Conservation (phyloP, 2,888 invertebrate species). For the Tyria jacobaeae region DNA sequence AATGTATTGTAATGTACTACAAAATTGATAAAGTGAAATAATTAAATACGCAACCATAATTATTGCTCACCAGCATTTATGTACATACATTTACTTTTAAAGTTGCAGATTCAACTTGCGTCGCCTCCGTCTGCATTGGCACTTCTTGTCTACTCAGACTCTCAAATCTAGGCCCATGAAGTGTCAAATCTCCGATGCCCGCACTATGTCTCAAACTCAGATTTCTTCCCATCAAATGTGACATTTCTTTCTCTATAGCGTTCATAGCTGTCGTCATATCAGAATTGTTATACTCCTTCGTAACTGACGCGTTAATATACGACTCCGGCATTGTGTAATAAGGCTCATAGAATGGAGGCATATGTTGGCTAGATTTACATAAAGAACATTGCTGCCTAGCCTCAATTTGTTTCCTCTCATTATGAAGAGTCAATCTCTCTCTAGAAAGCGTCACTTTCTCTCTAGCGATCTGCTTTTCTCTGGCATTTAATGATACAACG, state of each 20-base stretch:
- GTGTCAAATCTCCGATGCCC: slow-evolving; percentile 47
- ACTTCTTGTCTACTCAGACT: slow-evolving; percentile 21
- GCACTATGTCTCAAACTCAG: slow-evolving; percentile 60
- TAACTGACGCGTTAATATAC: slow-evolving; percentile 61
- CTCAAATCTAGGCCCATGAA: slow-evolving; percentile 27
- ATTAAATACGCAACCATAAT: neutral
- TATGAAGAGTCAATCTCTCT: slow-evolving; percentile 86
- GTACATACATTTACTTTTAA: slow-evolving; percentile 58
- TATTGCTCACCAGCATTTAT: no score
- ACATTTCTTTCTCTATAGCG: slow-evolving; percentile 76
- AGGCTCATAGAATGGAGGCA: slow-evolving; percentile 58
- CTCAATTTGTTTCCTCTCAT: slow-evolving; percentile 82
- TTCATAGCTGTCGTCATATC: slow-evolving; percentile 66
- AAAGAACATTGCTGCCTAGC: slow-evolving; percentile 75
- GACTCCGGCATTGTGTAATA: slow-evolving; percentile 62
- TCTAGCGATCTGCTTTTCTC: slow-evolving; percentile 87
- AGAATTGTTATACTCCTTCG: slow-evolving; percentile 65
- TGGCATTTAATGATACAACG: slow-evolving; percentile 80
- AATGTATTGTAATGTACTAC: neutral
- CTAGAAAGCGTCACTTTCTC: slow-evolving; percentile 87
- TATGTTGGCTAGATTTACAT: slow-evolving; percentile 71
- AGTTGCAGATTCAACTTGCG: slow-evolving; percentile 54
- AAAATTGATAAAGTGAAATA: neutral
- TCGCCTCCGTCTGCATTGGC: slow-evolving; percentile 45
- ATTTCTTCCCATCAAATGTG: slow-evolving; percentile 70